Conservation (phyloP, 2,888 invertebrate species). For the Idaea straminata region DNA sequence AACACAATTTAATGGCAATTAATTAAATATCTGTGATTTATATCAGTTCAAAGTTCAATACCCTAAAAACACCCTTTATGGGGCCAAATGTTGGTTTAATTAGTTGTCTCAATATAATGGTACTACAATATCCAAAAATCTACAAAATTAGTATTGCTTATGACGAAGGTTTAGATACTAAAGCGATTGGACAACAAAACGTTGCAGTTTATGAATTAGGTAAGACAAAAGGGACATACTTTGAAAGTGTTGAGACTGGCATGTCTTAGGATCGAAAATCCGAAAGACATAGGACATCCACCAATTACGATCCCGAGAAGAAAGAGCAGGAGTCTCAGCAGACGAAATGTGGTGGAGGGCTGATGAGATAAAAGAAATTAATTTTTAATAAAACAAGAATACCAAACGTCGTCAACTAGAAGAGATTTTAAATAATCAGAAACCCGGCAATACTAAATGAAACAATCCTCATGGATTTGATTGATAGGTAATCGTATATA, state of each 20-base stretch:
- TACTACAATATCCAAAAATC: background rate
- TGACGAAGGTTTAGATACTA: background rate
- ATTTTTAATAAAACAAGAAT: background rate
- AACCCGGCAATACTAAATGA: background rate
- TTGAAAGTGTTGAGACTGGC: background rate
- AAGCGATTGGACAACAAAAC: background rate
- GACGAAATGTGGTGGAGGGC: slow-evolving; percentile 1
- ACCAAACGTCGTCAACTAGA: background rate
- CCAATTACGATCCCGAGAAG: slow-evolving; percentile 1
- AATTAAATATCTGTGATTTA: too few species aligned
- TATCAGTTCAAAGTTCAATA: too few species aligned
- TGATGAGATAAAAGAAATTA: background rate
- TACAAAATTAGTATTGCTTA: background rate
- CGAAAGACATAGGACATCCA: slow-evolving; percentile 1
- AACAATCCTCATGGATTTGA: background rate
- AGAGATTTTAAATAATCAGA: background rate
- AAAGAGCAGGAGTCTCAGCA: background rate
- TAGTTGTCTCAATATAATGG: background rate
- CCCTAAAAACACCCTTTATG: background rate
- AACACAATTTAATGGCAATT: too few species aligned
- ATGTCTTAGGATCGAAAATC: background rate
- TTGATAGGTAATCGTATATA: background rate
- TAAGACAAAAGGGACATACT: slow-evolving; percentile 1
- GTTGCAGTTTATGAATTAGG: background rate
- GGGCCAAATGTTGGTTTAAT: background rate